Conservation (phyloP, 2,113 vertebrate genomes). For the Lathamus discolor region DNA sequence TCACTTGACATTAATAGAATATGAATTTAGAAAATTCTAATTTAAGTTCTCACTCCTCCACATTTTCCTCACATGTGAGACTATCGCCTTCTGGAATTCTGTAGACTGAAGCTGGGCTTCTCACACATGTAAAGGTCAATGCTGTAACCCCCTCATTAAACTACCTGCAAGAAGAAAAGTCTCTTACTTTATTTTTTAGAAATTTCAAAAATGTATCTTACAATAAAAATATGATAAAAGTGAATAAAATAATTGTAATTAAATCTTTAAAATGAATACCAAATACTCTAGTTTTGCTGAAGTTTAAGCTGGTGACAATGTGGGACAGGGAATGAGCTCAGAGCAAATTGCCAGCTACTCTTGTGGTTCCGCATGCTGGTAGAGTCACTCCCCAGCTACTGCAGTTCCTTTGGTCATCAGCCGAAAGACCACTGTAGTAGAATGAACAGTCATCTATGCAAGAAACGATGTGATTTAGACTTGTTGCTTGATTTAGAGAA, state of each 20-base stretch:
- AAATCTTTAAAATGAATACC: neutral
- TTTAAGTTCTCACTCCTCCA: neutral
- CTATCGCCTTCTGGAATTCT: neutral
- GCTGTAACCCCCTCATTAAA: neutral
- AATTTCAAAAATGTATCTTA: neutral
- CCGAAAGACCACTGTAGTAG: neutral
- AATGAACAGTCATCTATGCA: neutral
- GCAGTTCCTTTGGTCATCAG: neutral
- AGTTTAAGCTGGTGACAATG: neutral
- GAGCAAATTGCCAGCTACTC: neutral
- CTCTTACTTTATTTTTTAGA: neutral
- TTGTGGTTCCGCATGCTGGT: rapidly evolving
- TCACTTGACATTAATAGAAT: neutral
- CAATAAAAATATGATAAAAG: neutral
- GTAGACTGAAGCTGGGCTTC: neutral
- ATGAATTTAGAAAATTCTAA: neutral
- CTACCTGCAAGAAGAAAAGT: neutral
- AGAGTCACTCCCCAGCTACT: neutral
- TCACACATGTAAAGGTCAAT: neutral
- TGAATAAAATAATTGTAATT: neutral
- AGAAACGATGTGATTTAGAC: neutral
- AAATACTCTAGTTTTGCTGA: neutral
- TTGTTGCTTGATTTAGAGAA: neutral
- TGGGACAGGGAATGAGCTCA: neutral
- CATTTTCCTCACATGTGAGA: neutral